Base-by-base conservation (phyloP, 2,797 vertebrate species). In the Numenius phaeopus region DNA sequence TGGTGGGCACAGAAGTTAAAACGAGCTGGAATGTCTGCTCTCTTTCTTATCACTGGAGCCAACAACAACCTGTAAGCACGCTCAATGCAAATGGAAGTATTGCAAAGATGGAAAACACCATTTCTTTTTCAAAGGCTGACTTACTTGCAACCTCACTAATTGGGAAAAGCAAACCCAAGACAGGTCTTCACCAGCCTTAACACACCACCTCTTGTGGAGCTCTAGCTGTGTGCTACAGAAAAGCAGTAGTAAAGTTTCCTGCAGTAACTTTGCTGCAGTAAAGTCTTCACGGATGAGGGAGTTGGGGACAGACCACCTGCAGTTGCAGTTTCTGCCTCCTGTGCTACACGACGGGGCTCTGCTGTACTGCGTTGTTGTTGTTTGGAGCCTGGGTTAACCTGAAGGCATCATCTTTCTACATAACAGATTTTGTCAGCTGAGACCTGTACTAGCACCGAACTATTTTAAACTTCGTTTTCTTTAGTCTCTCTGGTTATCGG, bases 271-370 rank as follows among this genome's bases (percentile, higher is more conserved):
- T 40, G 17, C 44, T 64, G 26, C 39, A 83, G 71, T 24, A 29
- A 72, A 54, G 17, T 57, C 75, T 88, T 77, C 57, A 50, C 2
- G 9, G 65, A 44, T 21, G 37, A 64, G 24, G 23, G 44, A 61
- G 5, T 1, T 65, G 4, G 10, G 30, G 34, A 66, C 5, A 54
- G 42, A 66, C 8, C 24, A 2, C 1, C 2, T 37, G n/a, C 18
- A 40, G 30, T 2, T 70, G 72, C 10, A 40, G 27, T 55, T 93
- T 73, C 39, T 66, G 11, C 50, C 55, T 78, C 71, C 49, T 39
- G 27, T 39, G 70, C 44, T 66, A 30, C 52, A 22, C 3, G 2
- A 20, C 1, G 0, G 47, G 39, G 26, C 23, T 90, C 11, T 79
- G 58, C 62, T 69, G 17, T 47, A 11, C 47, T 37, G 26, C 5